These are phyloP conservation scores for Acrossocheilus fasciatus DNA, from an alignment of 2,797 vertebrate genomes.

Conservation along the genomic window DNA sequence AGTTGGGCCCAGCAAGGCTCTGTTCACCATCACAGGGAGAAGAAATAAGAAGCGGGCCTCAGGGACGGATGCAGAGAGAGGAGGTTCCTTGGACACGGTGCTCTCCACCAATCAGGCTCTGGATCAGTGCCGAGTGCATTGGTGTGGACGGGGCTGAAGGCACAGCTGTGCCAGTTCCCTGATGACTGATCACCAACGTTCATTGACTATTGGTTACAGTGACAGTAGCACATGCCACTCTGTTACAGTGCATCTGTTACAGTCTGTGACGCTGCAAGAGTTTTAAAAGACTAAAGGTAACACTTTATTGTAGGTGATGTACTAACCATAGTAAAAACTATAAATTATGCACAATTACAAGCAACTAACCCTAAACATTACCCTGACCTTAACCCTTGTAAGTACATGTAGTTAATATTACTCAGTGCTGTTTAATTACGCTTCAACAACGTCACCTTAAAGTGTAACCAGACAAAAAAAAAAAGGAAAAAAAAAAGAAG, in stretches of 20 bases:
- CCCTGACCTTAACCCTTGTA: background rate
- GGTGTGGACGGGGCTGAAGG: constrained; percentile 11
- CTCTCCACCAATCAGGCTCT: constrained; percentile 53
- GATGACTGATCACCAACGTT: constrained; percentile 55
- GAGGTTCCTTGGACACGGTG: constrained; percentile 44
- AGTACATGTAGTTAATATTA: background rate
- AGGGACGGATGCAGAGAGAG: constrained; percentile 47
- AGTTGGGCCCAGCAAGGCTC: constrained; percentile 92
- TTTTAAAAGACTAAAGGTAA: background rate
- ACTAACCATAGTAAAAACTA: background rate
- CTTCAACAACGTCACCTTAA: background rate
- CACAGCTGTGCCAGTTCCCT: constrained; percentile 37
- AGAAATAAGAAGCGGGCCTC: constrained; percentile 61
- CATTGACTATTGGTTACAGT: constrained; percentile 46
- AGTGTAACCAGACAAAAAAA: background rate
- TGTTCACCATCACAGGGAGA: constrained; percentile 79
- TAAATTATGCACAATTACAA: background rate
- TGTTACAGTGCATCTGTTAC: constrained; percentile 45
- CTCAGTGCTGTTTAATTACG: background rate
- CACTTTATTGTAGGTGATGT: background rate
- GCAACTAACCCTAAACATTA: background rate
- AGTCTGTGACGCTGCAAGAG: background rate
- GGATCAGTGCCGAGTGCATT: constrained; percentile 47
- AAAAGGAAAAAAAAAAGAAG: too few species aligned
- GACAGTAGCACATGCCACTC: constrained; percentile 25